phyloP scores from a whole-genome alignment of 2,888 invertebrate species.

The Masnerella sp. region DNA sequence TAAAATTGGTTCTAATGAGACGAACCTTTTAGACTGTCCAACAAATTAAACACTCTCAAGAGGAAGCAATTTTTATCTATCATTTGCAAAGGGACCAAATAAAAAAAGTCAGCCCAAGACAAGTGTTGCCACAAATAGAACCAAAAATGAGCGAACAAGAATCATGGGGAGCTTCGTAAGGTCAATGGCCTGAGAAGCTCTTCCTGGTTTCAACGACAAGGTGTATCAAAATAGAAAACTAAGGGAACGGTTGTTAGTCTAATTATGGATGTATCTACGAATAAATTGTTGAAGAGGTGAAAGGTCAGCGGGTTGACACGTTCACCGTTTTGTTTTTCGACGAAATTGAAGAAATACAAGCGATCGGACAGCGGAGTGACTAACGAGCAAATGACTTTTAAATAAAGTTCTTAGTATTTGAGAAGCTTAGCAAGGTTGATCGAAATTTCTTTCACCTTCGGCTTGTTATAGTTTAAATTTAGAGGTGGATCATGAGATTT shows the following conservation, averaged over 20 bases:
- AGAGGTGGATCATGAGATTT: too few species aligned
- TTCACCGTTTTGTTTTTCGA: too few species aligned
- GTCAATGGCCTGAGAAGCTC: slow-evolving; percentile 40
- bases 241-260: slow-evolving; percentile 26
- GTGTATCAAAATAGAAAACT: slow-evolving; percentile 52
- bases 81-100: background rate
- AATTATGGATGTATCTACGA: slow-evolving; percentile 39
- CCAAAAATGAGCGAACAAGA: slow-evolving; percentile 13
- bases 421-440: too few species aligned
- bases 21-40: background rate
- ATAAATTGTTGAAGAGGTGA: slow-evolving; percentile 25
- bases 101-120: too few species aligned
- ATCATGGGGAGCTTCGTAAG: slow-evolving; percentile 28
- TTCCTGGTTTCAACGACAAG: slow-evolving; percentile 47
- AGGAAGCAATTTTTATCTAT: background rate
- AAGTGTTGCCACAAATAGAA: slow-evolving; percentile 10
- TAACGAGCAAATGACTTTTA: too few species aligned
- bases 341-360: too few species aligned
- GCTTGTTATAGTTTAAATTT: too few species aligned
- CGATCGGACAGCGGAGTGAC: too few species aligned
- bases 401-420: too few species aligned
- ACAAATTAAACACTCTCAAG: background rate
- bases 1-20: too few species aligned
- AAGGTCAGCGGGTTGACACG: slow-evolving; percentile 7
- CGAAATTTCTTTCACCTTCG: too few species aligned